Conservation (phyloP, 2,888 invertebrate species). For the Zygaena filipendulae region DNA sequence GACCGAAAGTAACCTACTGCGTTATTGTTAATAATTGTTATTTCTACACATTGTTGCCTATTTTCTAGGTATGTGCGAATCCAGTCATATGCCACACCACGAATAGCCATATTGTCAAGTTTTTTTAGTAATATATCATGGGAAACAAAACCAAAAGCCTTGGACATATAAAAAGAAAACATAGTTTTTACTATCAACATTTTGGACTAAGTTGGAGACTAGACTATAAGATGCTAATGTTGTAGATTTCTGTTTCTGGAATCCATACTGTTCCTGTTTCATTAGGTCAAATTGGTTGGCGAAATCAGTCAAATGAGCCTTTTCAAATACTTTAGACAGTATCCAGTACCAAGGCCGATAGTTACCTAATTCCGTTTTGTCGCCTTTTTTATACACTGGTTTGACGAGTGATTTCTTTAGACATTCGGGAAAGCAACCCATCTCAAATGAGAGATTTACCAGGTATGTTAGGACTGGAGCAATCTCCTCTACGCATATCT, state of each 20-base stretch:
- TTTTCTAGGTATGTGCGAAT: no score
- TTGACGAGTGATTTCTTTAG: slow-evolving; percentile 1
- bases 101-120: no score
- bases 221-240: no score
- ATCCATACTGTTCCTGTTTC: no score
- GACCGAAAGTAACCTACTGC: no score
- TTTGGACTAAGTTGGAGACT: no score
- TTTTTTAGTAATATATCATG: slow-evolving; percentile 1
- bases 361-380: neutral
- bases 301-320: neutral
- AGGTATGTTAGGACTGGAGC: slow-evolving; percentile 1
- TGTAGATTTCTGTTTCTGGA: no score
- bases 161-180: slow-evolving; percentile 1
- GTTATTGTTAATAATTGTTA: no score
- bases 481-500: slow-evolving; percentile 6
- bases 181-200: neutral
- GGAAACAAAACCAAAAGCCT: slow-evolving; percentile 1
- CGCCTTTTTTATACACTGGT: no score
- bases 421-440: neutral
- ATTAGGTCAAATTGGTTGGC: slow-evolving; percentile 2
- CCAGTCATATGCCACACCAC: no score
- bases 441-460: slow-evolving; percentile 5
- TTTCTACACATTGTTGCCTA: no score
- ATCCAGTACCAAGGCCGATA: neutral
- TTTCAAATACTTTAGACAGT: slow-evolving; percentile 2